Conservation (phyloP, 2,797 vertebrate species). For the Oreonectes daqikongensis region DNA sequence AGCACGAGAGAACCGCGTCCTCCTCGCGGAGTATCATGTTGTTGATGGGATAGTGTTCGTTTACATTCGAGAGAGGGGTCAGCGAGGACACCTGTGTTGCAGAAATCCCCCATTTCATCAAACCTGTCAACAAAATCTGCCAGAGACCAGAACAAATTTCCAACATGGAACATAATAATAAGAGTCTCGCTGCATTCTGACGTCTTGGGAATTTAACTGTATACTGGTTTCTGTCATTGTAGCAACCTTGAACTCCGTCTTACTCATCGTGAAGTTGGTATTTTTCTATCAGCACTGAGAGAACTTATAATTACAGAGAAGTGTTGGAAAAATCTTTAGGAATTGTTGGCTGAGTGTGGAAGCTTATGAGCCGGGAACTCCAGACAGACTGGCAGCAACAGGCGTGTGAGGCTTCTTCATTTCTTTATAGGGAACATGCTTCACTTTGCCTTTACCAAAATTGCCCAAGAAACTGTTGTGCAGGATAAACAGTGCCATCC, state of each 20-base stretch:
- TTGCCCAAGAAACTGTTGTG: conserved; percentile 40
- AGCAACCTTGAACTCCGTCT: conserved; percentile 60
- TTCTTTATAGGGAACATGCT: conserved; percentile 33
- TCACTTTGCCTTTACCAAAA: conserved; percentile 20
- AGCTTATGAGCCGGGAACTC: conserved; percentile 77
- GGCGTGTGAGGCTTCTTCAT: conserved; percentile 45
- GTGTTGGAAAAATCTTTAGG: conserved; percentile 70
- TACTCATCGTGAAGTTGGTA: conserved; percentile 71
- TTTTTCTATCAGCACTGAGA: conserved; percentile 62
- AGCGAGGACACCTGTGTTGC: conserved; percentile 32
- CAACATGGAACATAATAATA: conserved; percentile 41
- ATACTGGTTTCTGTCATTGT: conserved; percentile 42
- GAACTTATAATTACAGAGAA: conserved; percentile 71
- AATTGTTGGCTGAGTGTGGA: conserved; percentile 63
- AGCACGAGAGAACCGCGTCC: background rate
- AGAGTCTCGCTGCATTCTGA: conserved; percentile 5
- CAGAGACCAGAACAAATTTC: conserved; percentile 33
- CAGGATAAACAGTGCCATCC: conserved; percentile 49
- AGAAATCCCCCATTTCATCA: conserved; percentile 47
- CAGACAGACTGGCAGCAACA: conserved; percentile 73
- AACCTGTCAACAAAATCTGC: conserved; percentile 34
- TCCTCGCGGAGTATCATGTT: conserved; percentile 11
- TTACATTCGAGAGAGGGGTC: conserved; percentile 34
- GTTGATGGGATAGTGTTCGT: conserved; percentile 39
- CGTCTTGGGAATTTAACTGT: conserved; percentile 17